Percentiles rank a stretch among this genome's conserved stretches.
phyloP scores from a whole-genome alignment of 2,888 invertebrate genomes.

The Sicus ferrugineus region DNA sequence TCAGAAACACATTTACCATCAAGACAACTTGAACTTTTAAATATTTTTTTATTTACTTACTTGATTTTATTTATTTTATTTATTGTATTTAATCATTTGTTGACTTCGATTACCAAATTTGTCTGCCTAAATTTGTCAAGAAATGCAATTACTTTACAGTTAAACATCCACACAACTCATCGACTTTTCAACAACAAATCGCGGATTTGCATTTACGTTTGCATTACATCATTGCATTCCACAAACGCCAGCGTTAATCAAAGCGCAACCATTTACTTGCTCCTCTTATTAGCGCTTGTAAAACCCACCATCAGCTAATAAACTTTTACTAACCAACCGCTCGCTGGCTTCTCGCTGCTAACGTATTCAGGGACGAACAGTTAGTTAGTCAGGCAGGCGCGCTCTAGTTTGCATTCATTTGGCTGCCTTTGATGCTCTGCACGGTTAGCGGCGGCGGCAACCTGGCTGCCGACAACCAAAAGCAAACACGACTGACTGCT shows the following conservation, averaged over 20 bases:
- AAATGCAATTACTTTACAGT: neutral
- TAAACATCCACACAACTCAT: neutral
- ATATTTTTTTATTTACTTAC: no score
- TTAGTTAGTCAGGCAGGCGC: neutral
- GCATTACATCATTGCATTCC: neutral
- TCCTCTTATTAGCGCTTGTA: neutral
- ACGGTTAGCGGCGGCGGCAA: slow-evolving; percentile 3
- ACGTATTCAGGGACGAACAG: no score
- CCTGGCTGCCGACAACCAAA: slow-evolving; percentile 8
- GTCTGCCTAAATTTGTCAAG: no score
- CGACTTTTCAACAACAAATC: neutral
- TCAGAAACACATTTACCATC: no score
- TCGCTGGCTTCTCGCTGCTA: no score
- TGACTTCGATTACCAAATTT: no score
- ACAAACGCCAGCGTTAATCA: neutral
- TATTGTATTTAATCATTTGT: no score
- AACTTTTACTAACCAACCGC: neutral
- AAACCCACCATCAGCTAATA: neutral
- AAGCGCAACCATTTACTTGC: neutral
- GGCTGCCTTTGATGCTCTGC: neutral
- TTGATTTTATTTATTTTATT: no score
- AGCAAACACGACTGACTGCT: neutral
- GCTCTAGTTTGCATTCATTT: neutral
- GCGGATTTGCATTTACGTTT: neutral
- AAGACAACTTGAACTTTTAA: no score